phyloP scores from a whole-genome alignment of 2,888 invertebrate genomes.

The Tipula lateralis region DNA sequence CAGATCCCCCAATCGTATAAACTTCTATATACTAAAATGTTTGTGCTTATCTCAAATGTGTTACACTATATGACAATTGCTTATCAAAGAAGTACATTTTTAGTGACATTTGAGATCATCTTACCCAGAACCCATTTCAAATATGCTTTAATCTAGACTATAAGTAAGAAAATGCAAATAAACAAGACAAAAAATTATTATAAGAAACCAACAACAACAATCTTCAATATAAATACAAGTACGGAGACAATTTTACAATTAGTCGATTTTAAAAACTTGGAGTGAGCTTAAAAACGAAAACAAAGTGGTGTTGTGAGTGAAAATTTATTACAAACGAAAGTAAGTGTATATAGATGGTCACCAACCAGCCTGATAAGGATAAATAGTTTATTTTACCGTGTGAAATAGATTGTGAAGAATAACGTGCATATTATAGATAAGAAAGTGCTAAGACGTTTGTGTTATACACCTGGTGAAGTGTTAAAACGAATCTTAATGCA shows the following conservation, averaged over 20 bases:
- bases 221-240: not conserved
- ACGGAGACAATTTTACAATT: not conserved
- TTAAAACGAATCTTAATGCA: not conserved
- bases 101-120: not conserved
- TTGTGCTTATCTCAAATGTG: not conserved
- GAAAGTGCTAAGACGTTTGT: too few relatives aligned
- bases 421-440: not conserved
- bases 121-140: not conserved
- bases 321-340: not conserved
- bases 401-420: not conserved
- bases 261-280: not conserved
- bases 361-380: not conserved
- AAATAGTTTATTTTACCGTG: not conserved
- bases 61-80: not conserved
- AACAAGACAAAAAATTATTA: not conserved
- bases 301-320: not conserved
- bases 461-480: too few relatives aligned
- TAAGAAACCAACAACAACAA: not conserved
- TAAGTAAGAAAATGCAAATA: not conserved
- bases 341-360: not conserved
- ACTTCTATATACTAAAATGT: too few relatives aligned
- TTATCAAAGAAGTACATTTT: not conserved
- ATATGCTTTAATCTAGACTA: not conserved
- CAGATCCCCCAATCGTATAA: not conserved
- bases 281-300: not conserved